Base-by-base conservation (phyloP, 2,888 invertebrate species). In the Frankliniella fusca region DNA sequence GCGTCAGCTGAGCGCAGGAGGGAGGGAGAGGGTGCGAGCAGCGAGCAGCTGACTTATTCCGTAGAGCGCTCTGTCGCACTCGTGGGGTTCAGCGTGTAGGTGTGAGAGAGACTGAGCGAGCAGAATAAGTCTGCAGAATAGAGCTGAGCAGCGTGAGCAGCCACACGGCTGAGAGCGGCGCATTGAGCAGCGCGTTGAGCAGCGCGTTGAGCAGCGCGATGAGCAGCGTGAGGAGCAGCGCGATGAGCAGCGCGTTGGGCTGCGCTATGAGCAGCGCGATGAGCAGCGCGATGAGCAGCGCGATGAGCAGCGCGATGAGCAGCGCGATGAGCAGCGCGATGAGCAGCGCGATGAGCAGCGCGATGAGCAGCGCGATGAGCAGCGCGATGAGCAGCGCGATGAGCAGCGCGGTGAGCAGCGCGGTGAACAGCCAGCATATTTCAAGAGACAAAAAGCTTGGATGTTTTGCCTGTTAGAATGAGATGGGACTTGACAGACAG, bases 401-500 rank as follows among this genome's bases (percentile, higher is more conserved):
- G n/a, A n/a, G 61, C 61, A 15, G 54, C 54, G 54, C 15, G 54
- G 54, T 54, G 61, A n/a, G 61, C 20, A 61, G 61, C 20, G 15
- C 20, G 3, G 61, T 18, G 61, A n/a, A 5, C 38, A 38, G 54
- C 54, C 54, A 54, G 54, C n/a, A 23, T 70, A 70, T 70, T 23
- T 23, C 23, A n/a, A 70, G 23, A 70, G 70, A 70, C 70, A 70
- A 70, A 70, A 70, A 70, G 70, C 70, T 70, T 23, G 70, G 70
- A 23, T 70, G 70, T 70, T 70, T 70, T 70, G 70, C 70, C 70
- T 70, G 70, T 70, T 70, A 70, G 70, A 70, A 70, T 23, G 70
- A 70, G 70, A 70, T 70, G 70, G 70, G 23, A 70, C 70, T 70
- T 70, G 70, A 70, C 70, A 70, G 70, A 70, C 70, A 70, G 70